phyloP scores from a whole-genome alignment of 1,140 invertebrate species.

The Lutraria rhynchaena region DNA sequence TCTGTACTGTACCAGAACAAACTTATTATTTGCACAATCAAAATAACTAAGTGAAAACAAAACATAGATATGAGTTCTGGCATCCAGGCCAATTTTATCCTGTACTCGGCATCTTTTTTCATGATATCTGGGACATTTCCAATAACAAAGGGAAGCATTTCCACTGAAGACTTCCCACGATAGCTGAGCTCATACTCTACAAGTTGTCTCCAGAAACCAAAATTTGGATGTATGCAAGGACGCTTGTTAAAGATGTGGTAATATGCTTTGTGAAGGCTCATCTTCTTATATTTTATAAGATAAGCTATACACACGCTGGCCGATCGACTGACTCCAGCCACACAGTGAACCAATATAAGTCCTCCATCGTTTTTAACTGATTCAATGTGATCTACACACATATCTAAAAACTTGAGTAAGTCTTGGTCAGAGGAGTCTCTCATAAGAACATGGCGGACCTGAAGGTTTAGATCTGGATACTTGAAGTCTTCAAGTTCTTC shows the following conservation, averaged over 20 bases:
- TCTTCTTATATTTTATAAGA: conserved; percentile 90
- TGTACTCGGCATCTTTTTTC: conserved; percentile 58
- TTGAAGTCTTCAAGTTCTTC: conserved; percentile 87
- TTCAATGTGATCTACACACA: conserved; percentile 78
- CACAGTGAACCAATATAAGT: conserved; percentile 91
- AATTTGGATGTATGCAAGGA: conserved; percentile 92
- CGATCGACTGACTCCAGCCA: conserved; percentile 93
- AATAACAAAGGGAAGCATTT: conserved; percentile 65
- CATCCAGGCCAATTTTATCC: conserved; percentile 61
- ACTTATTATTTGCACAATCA: conserved; percentile 46
- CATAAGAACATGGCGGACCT: conserved; percentile 83
- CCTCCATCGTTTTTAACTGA: conserved; percentile 82
- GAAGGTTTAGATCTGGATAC: conserved; percentile 60
- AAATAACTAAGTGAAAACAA: conserved; percentile 50
- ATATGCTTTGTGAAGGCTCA: conserved; percentile 90
- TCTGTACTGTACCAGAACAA: conserved; percentile 12
- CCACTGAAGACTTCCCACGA: conserved; percentile 77
- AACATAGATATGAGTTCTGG: conserved; percentile 52
- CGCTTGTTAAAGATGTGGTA: conserved; percentile 87
- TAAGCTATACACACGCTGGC: conserved; percentile 93
- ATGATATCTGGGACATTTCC: conserved; percentile 72
- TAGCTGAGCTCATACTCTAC: conserved; percentile 88
- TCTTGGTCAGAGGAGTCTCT: conserved; percentile 88
- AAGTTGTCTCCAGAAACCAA: conserved; percentile 93
- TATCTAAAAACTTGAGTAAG: conserved; percentile 88